These are phyloP conservation scores for Heterocephalus glaber DNA, from an alignment of 2,113 vertebrate species.

Conservation along the genomic window DNA sequence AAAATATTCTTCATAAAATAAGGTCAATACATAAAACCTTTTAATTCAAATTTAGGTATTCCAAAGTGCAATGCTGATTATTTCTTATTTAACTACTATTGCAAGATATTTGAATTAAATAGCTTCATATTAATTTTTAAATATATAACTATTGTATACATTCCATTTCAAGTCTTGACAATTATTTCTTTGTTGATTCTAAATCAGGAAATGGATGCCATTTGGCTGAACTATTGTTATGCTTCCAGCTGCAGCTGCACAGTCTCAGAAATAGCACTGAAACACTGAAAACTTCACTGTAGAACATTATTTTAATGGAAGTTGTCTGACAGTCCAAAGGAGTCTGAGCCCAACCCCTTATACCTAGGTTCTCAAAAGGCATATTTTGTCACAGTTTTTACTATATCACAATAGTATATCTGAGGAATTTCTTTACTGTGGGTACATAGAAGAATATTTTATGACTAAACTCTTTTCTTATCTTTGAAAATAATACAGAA, in stretches of 20 bases:
- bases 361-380: not conserved
- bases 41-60: constrained; percentile 44
- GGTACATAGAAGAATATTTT: constrained; percentile 17
- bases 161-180: constrained; percentile 52
- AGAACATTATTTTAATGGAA: constrained; percentile 36
- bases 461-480: not conserved
- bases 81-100: not conserved
- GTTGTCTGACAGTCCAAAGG: constrained; percentile 65
- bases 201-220: constrained; percentile 63
- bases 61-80: not conserved
- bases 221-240: constrained; percentile 65
- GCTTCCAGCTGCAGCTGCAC: constrained; percentile 63
- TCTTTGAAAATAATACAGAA: not conserved
- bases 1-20: constrained; percentile 46
- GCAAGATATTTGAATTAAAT: constrained; percentile 7
- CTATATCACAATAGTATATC: constrained; percentile 3
- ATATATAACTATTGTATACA: not conserved
- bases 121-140: constrained; percentile 34
- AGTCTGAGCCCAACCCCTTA: constrained; percentile 58
- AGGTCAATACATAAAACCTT: constrained; percentile 29
- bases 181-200: constrained; percentile 68
- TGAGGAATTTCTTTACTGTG: constrained; percentile 46
- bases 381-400: constrained; percentile 39
- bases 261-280: constrained; percentile 19
- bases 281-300: not conserved